Conservation (phyloP, 2,113 vertebrate species). For the Rana temporaria region DNA sequence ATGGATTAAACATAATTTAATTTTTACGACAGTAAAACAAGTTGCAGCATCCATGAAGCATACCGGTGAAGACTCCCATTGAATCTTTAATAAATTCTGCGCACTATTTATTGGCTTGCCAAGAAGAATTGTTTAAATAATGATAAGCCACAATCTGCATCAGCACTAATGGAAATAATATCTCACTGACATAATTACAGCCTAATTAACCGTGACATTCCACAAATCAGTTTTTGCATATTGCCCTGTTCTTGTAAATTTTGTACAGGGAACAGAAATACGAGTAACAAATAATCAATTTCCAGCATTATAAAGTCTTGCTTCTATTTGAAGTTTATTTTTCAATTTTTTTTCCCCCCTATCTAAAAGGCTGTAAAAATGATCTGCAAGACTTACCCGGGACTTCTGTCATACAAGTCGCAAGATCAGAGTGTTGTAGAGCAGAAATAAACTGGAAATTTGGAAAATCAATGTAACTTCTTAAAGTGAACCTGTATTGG, state of each 20-base stretch:
- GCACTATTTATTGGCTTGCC: constrained; percentile 38
- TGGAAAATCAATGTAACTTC: no score
- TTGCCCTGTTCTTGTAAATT: constrained; percentile 25
- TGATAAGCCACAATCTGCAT: constrained; percentile 38
- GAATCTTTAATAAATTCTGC: constrained; percentile 30
- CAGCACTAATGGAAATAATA: constrained; percentile 44
- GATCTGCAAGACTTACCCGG: no score
- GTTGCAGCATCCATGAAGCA: not conserved
- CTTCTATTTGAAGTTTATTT: not conserved
- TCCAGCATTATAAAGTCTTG: not conserved
- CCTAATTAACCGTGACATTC: constrained; percentile 44
- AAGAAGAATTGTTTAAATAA: constrained; percentile 43
- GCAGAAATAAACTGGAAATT: no score
- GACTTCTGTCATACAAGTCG: no score
- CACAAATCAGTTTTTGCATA: constrained; percentile 13
- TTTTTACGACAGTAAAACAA: constrained; percentile 36
- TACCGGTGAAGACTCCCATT: not conserved
- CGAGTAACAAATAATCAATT: constrained; percentile 35
- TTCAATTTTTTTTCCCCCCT: not conserved
- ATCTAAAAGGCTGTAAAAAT: not conserved
- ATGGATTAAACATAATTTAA: constrained; percentile 23
- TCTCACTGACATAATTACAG: constrained; percentile 44
- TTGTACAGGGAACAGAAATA: constrained; percentile 10
- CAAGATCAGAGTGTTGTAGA: no score
- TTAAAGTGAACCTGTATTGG: no score